These are phyloP conservation scores for Acanthosepion esculentum DNA, from an alignment of 2,888 invertebrate species.

Conservation along the genomic window DNA sequence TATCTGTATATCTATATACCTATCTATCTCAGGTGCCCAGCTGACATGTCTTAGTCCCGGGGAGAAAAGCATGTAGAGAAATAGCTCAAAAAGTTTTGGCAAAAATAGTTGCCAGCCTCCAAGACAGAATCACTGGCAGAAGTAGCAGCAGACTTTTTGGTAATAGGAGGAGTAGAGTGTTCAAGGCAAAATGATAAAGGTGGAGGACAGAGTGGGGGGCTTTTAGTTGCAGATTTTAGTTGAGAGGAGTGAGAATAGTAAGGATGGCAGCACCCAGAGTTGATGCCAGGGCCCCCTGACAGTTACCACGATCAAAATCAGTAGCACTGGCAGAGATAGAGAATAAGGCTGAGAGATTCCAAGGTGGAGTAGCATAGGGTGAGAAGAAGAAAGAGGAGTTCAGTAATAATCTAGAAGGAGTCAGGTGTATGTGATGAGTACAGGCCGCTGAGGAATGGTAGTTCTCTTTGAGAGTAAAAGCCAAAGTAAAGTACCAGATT, in stretches of 20 bases:
- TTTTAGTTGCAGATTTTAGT: background rate
- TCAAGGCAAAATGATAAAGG: background rate
- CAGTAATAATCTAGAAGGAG: background rate
- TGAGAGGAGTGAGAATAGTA: background rate
- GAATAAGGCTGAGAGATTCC: background rate
- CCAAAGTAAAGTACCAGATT: background rate
- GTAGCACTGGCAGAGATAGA: background rate
- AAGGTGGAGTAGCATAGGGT: background rate
- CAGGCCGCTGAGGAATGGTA: too few species aligned
- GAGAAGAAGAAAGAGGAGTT: background rate
- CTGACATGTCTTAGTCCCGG: conserved; percentile 25
- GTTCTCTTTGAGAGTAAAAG: background rate
- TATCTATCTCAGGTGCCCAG: background rate
- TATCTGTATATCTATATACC: too few species aligned
- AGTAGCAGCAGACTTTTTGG: background rate
- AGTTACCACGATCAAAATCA: background rate
- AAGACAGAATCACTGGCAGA: background rate
- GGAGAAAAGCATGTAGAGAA: conserved; percentile 1
- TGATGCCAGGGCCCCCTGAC: background rate
- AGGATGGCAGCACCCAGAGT: background rate
- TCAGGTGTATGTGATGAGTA: too few species aligned
- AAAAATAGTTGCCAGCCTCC: background rate
- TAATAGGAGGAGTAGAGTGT: background rate
- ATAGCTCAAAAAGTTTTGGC: conserved; percentile 25
- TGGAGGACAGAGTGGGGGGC: background rate